A percentile compares a stretch with the other conserved stretches of the same genome.
Evolutionary conservation across 2,888 invertebrate species (phyloP).

Genomic region (Patella pellucida): DNA sequence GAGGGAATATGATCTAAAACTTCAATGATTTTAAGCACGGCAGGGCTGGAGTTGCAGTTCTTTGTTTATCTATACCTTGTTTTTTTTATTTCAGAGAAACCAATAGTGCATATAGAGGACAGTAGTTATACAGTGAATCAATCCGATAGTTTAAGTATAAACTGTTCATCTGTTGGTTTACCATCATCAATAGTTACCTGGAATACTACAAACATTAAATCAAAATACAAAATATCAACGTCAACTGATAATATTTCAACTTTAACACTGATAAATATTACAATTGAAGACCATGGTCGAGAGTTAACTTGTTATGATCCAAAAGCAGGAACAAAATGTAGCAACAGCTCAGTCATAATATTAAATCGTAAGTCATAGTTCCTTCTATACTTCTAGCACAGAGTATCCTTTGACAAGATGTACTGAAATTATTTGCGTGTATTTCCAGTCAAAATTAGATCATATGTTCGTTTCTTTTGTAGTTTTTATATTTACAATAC

Average conservation of each 20-base stretch:
- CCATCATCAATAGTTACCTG: slow-evolving; percentile 40
- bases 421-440: too few relatives aligned
- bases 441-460: too few relatives aligned
- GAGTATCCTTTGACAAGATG: too few relatives aligned
- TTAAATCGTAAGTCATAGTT: slow-evolving; percentile 38
- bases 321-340: slow-evolving; percentile 36
- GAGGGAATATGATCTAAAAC: too few relatives aligned
- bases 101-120: slow-evolving; percentile 34
- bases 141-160: slow-evolving; percentile 26
- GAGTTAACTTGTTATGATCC: slow-evolving; percentile 38
- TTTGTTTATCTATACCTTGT: too few relatives aligned
- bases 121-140: slow-evolving; percentile 32
- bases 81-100: slow-evolving; percentile 22
- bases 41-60: too few relatives aligned
- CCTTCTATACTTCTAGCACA: too few relatives aligned
- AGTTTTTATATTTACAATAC: too few relatives aligned
- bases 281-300: slow-evolving; percentile 40
- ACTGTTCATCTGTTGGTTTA: slow-evolving; percentile 35
- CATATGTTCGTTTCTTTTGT: too few relatives aligned
- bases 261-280: slow-evolving; percentile 36
- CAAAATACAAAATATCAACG: slow-evolving; percentile 21
- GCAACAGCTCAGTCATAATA: slow-evolving; percentile 30
- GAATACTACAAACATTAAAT: slow-evolving; percentile 36
- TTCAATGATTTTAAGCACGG: too few relatives aligned
- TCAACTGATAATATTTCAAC: slow-evolving; percentile 17